Percentiles rank a stretch among this genome's conserved stretches.
Evolutionary conservation across 92 coral and sea anemone species (phyloP).

Genomic region (Epizoanthus fatuus): DNA sequence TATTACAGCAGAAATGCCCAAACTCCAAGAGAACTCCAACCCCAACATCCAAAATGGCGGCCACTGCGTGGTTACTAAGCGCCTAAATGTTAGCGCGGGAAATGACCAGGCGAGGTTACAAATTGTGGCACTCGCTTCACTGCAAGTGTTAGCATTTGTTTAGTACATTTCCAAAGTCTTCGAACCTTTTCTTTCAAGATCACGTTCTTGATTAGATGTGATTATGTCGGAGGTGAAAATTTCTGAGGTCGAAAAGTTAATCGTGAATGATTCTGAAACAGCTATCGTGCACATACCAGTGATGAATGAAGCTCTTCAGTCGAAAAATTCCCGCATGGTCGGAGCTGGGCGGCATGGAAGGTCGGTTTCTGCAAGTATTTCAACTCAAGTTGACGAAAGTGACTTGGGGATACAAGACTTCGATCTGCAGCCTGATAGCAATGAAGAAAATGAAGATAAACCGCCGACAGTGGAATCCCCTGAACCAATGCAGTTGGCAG

Average conservation of each 20-base stretch:
- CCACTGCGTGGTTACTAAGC: conserved; percentile 23
- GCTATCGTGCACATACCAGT: neutral
- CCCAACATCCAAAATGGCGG: conserved; percentile 1
- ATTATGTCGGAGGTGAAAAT: conserved; percentile 5
- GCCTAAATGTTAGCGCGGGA: conserved; percentile 10
- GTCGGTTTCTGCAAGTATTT: conserved; percentile 30
- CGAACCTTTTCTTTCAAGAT: neutral
- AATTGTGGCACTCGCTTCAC: conserved; percentile 16
- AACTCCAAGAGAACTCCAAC: conserved; percentile 8
- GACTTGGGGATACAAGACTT: conserved; percentile 16
- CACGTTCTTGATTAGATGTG: no score
- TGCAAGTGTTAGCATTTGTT: conserved; percentile 12
- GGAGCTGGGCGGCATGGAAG: conserved; percentile 1
- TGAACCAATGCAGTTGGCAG: neutral
- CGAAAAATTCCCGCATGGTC: conserved; percentile 26
- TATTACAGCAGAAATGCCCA: neutral
- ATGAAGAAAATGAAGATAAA: conserved; percentile 1
- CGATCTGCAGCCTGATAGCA: neutral
- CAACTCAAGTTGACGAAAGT: conserved; percentile 40
- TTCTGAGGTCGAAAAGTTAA: neutral
- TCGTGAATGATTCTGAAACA: conserved; percentile 15
- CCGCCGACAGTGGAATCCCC: conserved; percentile 2
- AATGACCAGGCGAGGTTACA: conserved; percentile 30
- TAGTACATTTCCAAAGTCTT: no score
- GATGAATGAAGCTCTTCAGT: neutral